phyloP scores from a whole-genome alignment of 2,113 vertebrate genomes.

The Cryptoleucopteryx plumbea region DNA sequence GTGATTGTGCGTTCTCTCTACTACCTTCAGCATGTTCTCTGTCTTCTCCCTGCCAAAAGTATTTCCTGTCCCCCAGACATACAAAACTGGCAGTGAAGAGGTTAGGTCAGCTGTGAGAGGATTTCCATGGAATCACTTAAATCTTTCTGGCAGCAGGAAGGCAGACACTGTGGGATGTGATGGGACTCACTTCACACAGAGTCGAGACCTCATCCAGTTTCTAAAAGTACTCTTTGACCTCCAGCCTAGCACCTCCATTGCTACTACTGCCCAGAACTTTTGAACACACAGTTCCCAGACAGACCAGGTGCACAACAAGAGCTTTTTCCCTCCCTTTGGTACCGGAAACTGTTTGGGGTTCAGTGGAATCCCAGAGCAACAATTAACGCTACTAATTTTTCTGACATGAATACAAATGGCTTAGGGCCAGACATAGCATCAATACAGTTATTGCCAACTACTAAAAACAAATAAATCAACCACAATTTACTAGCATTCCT shows the following conservation, averaged over 20 bases:
- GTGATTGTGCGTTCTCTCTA: neutral
- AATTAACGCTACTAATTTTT: constrained; percentile 31
- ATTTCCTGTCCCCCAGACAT: neutral
- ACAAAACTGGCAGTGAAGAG: neutral
- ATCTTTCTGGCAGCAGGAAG: neutral
- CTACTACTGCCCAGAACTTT: neutral
- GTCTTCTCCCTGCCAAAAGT: constrained; percentile 14
- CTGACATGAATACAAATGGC: constrained; percentile 16
- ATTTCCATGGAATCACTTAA: constrained; percentile 6
- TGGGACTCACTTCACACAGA: constrained; percentile 20
- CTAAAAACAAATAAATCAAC: constrained; percentile 12
- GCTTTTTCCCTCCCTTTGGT: neutral
- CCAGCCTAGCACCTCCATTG: neutral
- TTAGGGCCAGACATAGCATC: constrained; percentile 25
- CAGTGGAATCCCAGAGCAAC: neutral
- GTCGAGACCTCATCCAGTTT: constrained; percentile 10
- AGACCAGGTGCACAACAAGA: constrained; percentile 7
- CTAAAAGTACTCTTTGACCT: neutral
- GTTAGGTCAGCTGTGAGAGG: neutral
- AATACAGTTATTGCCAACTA: constrained; percentile 19
- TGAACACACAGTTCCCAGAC: constrained; percentile 31
- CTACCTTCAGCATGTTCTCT: neutral
- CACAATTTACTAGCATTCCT: constrained; percentile 3
- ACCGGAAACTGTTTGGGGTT: neutral
- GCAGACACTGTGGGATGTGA: neutral